These are phyloP conservation scores for Helicoverpa zea DNA, from an alignment of 1,140 invertebrate genomes.

Conservation along the genomic window DNA sequence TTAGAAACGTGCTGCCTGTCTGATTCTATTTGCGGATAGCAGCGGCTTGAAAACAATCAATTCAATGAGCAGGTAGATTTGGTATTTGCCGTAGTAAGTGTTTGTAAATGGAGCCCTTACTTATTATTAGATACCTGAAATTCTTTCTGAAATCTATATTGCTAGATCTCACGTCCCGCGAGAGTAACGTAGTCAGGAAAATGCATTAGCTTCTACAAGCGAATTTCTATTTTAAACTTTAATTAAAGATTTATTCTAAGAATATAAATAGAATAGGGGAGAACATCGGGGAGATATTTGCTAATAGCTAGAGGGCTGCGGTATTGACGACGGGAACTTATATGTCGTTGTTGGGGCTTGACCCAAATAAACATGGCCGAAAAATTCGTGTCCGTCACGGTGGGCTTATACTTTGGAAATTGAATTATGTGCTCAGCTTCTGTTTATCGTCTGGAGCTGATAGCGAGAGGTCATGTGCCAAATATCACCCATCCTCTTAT, in stretches of 20 bases:
- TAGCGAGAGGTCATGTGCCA: constrained; percentile 48
- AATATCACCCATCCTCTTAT: constrained; percentile 50
- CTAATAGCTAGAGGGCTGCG: constrained; percentile 62
- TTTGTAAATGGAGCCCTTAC: too few relatives aligned
- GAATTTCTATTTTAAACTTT: background rate
- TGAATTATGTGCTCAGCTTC: constrained; percentile 58
- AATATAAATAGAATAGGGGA: constrained; percentile 36
- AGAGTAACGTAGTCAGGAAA: background rate
- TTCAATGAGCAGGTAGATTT: background rate
- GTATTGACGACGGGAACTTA: constrained; percentile 63
- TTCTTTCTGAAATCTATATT: too few relatives aligned
- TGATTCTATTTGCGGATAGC: constrained; percentile 19
- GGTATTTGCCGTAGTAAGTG: too few relatives aligned
- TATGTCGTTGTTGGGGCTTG: constrained; percentile 62
- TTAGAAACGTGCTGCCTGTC: background rate
- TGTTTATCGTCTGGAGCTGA: constrained; percentile 57
- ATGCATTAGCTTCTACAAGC: background rate
- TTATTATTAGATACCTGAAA: too few relatives aligned
- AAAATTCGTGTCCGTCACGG: constrained; percentile 64
- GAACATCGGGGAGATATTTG: constrained; percentile 65
- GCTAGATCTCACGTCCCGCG: background rate
- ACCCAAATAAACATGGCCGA: constrained; percentile 70
- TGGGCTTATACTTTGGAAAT: constrained; percentile 66
- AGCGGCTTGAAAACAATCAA: background rate
- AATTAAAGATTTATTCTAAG: constrained; percentile 34